These are phyloP conservation scores for Hirtodrosophila confusa DNA, from an alignment of 2,888 invertebrate genomes.

Conservation along the genomic window DNA sequence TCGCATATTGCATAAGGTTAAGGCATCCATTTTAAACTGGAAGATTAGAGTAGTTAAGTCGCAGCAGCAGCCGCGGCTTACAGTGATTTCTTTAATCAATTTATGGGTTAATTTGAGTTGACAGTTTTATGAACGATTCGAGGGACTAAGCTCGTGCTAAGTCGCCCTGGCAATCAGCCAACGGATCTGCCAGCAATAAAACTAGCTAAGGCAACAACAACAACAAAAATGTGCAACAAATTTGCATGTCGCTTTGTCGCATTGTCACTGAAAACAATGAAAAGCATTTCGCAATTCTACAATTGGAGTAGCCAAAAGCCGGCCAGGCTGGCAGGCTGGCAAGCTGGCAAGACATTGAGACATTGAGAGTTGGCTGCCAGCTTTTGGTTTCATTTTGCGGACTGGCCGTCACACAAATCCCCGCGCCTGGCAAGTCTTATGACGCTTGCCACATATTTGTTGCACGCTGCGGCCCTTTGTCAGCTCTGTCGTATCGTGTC, in stretches of 20 bases:
- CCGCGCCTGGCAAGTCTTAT: conserved; percentile 13
- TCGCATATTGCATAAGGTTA: too few relatives aligned
- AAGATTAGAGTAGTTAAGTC: conserved; percentile 5
- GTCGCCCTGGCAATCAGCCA: conserved; percentile 54
- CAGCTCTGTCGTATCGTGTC: conserved; percentile 25
- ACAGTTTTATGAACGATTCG: conserved; percentile 53
- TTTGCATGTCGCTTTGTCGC: conserved; percentile 50
- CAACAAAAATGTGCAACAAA: conserved; percentile 36
- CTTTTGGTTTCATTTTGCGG: conserved; percentile 50
- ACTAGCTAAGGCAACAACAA: conserved; percentile 18
- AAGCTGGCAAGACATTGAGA: conserved; percentile 6
- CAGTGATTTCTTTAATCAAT: conserved; percentile 59
- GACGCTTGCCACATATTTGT: conserved; percentile 41
- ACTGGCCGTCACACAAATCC: conserved; percentile 29
- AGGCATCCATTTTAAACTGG: too few relatives aligned
- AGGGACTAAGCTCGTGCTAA: conserved; percentile 45
- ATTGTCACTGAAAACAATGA: conserved; percentile 58
- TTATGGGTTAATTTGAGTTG: conserved; percentile 69
- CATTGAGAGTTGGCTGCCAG: conserved; percentile 47
- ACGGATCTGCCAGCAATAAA: conserved; percentile 51
- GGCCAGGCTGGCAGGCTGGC: conserved; percentile 2
- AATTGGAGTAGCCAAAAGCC: conserved; percentile 60
- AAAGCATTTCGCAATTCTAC: conserved; percentile 65
- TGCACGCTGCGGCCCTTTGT: conserved; percentile 46
- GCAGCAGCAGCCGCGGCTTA: conserved; percentile 41